phyloP scores from a whole-genome alignment of 1,140 invertebrate genomes.

The Augochlora pura region DNA sequence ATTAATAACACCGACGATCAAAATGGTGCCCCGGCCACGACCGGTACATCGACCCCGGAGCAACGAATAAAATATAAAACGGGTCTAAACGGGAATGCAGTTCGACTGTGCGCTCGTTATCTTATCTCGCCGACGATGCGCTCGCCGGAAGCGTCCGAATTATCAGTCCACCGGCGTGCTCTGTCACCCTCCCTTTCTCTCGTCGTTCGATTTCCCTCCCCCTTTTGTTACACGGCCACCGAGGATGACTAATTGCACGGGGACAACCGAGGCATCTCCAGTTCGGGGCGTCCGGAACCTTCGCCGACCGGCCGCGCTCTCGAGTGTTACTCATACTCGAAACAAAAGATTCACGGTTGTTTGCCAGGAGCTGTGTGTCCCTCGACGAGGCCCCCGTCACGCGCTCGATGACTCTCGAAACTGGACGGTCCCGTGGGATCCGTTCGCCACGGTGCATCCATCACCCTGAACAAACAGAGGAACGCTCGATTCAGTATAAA shows the following conservation, averaged over 20 bases:
- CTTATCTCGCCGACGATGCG: background rate
- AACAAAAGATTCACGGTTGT: slow-evolving; percentile 45
- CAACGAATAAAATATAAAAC: slow-evolving; percentile 1
- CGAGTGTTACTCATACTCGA: slow-evolving; percentile 43
- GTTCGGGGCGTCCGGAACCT: slow-evolving; percentile 9
- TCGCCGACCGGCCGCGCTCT: slow-evolving; percentile 20
- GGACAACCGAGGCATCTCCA: slow-evolving; percentile 57
- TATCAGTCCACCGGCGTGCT: background rate
- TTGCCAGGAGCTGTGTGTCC: slow-evolving; percentile 26
- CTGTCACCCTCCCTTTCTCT: no score
- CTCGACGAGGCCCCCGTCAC: slow-evolving; percentile 30
- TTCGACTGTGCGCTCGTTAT: slow-evolving; percentile 23
- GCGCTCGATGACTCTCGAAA: slow-evolving; percentile 36
- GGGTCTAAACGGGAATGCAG: slow-evolving; percentile 36
- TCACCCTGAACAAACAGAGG: slow-evolving; percentile 30
- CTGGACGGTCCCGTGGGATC: background rate
- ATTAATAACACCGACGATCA: no score
- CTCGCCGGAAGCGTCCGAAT: background rate
- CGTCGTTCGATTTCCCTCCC: background rate
- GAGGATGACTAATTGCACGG: slow-evolving; percentile 61
- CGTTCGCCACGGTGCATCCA: background rate
- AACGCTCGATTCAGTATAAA: background rate
- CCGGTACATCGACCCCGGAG: no score
- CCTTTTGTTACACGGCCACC: background rate
- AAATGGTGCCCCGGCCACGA: no score